Percentiles rank a stretch among this genome's conserved stretches.
Evolutionary conservation across 2,797 vertebrate species (phyloP).

Genomic region (Hypotaenidia okinawae): DNA sequence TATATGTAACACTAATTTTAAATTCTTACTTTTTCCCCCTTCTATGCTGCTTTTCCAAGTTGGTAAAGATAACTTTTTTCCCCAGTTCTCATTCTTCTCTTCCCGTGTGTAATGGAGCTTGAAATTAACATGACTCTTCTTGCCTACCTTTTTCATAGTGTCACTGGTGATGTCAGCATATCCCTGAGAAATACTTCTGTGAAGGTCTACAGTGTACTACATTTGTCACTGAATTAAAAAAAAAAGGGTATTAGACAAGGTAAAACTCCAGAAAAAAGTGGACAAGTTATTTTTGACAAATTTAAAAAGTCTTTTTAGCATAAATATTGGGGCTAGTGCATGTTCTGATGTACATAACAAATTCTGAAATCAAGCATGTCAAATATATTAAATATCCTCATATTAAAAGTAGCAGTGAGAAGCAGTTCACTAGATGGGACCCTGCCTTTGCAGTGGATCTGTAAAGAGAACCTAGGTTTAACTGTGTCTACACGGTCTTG

Average conservation of each 20-base stretch:
- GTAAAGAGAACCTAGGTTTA: not conserved
- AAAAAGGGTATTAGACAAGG: not conserved
- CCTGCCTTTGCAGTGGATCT: not conserved
- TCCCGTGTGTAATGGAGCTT: slow-evolving; percentile 53
- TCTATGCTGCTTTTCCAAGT: not conserved
- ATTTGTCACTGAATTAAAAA: not conserved
- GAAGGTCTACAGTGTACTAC: not conserved
- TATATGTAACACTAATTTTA: not conserved
- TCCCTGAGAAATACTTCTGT: slow-evolving; percentile 14
- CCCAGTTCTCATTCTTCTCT: not conserved
- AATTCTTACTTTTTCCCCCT: rapidly evolving
- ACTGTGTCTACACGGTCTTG: rapidly evolving
- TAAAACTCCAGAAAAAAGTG: not conserved
- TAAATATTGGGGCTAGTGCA: not conserved
- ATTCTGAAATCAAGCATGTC: not conserved
- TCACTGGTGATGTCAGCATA: slow-evolving; percentile 43
- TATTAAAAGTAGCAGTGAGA: not conserved
- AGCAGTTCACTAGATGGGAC: not conserved
- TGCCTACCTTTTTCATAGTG: slow-evolving; percentile 2
- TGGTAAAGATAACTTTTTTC: not conserved
- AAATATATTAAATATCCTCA: not conserved
- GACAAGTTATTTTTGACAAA: not conserved
- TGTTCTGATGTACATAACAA: not conserved
- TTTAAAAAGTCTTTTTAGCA: not conserved
- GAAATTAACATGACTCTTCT: slow-evolving; percentile 48